Conservation (phyloP, 2,113 vertebrate species). For the Protobothrops flavoviridis region DNA sequence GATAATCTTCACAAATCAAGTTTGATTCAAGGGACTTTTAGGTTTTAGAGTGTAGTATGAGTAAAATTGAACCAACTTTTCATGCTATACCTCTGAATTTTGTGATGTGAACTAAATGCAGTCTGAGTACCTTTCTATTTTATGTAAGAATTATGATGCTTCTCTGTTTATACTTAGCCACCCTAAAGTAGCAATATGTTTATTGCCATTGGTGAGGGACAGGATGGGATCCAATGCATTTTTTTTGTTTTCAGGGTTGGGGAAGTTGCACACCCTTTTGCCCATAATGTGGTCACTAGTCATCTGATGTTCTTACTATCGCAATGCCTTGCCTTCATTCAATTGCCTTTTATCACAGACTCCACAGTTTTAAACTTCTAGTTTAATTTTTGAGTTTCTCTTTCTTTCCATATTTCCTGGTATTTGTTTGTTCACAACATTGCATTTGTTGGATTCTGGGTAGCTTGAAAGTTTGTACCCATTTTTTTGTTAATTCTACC, state of each 20-base stretch:
- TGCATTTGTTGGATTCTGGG: background rate
- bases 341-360: background rate
- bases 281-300: background rate
- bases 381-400: background rate
- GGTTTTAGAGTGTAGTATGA: background rate
- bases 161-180: background rate
- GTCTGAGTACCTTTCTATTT: background rate
- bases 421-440: background rate
- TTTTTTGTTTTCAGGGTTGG: background rate
- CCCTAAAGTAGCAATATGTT: background rate
- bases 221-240: background rate
- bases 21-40: background rate
- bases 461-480: background rate
- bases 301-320: background rate
- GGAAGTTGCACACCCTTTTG: background rate
- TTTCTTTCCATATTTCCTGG: background rate
- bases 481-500: background rate
- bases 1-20: background rate
- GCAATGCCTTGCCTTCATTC: background rate
- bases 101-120: background rate
- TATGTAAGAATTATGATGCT: background rate
- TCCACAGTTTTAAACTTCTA: background rate
- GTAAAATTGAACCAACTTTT: background rate
- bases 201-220: background rate
- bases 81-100: background rate